phyloP scores from a whole-genome alignment of 2,797 vertebrate genomes.

The Scyliorhinus canicula region DNA sequence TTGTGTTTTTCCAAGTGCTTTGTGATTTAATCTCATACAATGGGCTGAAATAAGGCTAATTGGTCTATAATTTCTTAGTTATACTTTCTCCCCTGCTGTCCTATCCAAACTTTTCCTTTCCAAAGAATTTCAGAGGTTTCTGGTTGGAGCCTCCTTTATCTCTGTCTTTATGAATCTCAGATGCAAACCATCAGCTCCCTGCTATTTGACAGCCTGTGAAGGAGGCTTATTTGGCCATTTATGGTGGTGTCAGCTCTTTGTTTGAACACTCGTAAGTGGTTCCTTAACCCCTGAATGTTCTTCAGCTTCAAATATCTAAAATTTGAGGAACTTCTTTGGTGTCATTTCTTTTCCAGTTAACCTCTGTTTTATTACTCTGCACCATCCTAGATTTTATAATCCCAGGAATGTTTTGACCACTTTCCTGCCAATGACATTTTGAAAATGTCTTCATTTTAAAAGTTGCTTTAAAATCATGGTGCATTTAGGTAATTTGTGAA shows the following conservation, averaged over 20 bases:
- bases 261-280: background rate
- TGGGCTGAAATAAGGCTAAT: background rate
- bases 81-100: background rate
- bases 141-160: background rate
- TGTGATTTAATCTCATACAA: background rate
- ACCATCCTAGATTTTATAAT: background rate
- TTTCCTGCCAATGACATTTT: background rate
- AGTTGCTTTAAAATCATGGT: background rate
- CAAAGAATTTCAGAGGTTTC: background rate
- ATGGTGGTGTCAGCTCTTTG: background rate
- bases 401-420: background rate
- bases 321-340: background rate
- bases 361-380: background rate
- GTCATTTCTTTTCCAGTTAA: background rate
- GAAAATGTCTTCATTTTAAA: background rate
- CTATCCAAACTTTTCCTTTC: background rate
- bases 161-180: background rate
- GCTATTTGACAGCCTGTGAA: background rate
- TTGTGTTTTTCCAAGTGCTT: background rate
- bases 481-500: background rate
- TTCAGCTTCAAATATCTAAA: background rate
- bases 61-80: background rate
- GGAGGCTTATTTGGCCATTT: background rate
- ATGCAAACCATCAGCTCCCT: background rate
- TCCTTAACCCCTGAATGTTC: background rate